A percentile compares a stretch with the other conserved stretches of the same genome.
Conservation (phyloP, 2,797 vertebrate genomes). For the Urosaurus nigricauda region DNA sequence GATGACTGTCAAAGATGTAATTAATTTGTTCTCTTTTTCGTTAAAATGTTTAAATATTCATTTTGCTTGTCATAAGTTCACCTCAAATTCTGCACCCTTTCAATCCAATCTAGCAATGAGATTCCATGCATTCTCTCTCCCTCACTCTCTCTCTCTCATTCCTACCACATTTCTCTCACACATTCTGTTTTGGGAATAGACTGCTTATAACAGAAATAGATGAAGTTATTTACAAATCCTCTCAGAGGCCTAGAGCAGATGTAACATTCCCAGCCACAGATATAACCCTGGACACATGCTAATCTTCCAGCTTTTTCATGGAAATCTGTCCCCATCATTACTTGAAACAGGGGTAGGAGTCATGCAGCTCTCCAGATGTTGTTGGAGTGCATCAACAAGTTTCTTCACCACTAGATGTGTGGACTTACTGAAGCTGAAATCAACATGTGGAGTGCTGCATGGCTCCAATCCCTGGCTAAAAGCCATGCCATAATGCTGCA, state of each 20-base stretch:
- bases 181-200: neutral
- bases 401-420: no score
- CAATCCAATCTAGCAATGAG: neutral
- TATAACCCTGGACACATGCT: no score
- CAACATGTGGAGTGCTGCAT: neutral
- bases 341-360: neutral
- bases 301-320: no score
- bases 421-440: no score
- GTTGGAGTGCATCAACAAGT: neutral
- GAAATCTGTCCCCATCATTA: neutral
- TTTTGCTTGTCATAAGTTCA: neutral
- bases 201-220: neutral
- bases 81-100: neutral
- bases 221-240: neutral
- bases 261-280: neutral
- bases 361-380: no score
- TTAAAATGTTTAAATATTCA: conserved; percentile 18
- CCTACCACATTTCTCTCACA: neutral
- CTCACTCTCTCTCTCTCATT: neutral
- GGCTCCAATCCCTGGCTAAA: neutral
- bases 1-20: neutral
- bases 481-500: neutral
- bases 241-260: neutral
- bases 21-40: conserved; percentile 2
- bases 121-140: neutral